Evolutionary conservation across 2,113 vertebrate genomes (phyloP).

Genomic region (Notechis scutatus): DNA sequence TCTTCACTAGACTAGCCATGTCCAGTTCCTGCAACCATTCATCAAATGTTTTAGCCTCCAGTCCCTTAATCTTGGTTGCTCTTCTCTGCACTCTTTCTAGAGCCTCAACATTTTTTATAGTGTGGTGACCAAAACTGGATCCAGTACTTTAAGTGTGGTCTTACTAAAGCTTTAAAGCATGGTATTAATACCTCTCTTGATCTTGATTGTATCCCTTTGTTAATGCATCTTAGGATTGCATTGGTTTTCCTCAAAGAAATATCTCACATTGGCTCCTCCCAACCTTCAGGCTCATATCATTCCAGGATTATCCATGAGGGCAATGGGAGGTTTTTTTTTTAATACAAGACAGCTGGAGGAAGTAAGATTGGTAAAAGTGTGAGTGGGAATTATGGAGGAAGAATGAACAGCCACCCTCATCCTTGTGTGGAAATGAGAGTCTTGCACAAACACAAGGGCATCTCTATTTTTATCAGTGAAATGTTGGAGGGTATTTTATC

Average conservation of each 20-base stretch:
- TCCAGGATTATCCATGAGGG: neutral
- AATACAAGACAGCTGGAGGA: neutral
- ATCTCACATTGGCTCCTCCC: neutral
- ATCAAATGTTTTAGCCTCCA: no score
- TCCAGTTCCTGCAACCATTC: no score
- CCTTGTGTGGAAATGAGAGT: neutral
- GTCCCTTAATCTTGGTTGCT: no score
- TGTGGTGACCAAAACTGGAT: no score
- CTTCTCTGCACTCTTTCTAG: no score
- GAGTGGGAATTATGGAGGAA: neutral
- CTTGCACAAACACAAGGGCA: neutral
- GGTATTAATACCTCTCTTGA: no score
- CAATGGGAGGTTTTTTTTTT: neutral
- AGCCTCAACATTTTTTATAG: no score
- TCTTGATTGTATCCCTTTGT: no score
- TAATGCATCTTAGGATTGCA: no score
- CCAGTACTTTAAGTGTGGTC: no score
- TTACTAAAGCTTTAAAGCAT: no score
- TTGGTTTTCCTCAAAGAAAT: neutral
- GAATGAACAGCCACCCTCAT: neutral
- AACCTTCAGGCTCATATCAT: neutral
- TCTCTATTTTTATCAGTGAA: neutral
- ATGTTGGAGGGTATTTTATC: slow-evolving; percentile 1
- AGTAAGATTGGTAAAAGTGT: neutral
- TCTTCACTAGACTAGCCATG: no score